These are phyloP conservation scores for Grammomys dolichurus DNA, from an alignment of 2,113 vertebrate species.

Conservation along the genomic window DNA sequence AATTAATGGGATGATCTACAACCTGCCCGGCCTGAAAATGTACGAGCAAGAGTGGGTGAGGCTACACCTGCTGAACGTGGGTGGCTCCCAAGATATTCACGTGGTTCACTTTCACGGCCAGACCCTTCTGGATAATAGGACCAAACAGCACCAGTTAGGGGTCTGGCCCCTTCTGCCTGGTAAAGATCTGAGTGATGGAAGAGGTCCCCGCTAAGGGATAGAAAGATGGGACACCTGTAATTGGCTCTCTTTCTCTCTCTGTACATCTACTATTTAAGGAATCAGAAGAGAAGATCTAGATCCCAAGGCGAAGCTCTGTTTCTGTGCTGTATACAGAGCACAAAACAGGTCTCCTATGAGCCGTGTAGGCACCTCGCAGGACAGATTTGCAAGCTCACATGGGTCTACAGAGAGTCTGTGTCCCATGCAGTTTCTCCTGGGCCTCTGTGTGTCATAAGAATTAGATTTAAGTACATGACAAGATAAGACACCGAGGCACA, in stretches of 20 bases:
- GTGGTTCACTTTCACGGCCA: slow-evolving; percentile 97
- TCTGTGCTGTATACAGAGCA: neutral
- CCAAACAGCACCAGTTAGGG: slow-evolving; percentile 89
- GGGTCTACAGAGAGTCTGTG: neutral
- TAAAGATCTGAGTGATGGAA: slow-evolving; percentile 71
- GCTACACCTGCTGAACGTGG: slow-evolving; percentile 96
- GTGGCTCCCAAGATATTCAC: slow-evolving; percentile 92
- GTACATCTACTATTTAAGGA: neutral
- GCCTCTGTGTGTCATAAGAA: neutral
- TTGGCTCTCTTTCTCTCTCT: neutral
- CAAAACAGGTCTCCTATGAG: neutral
- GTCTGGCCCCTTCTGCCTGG: slow-evolving; percentile 94
- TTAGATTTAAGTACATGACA: neutral
- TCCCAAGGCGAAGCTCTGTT: neutral
- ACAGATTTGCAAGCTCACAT: neutral
- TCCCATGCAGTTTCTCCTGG: neutral
- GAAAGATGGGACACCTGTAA: neutral
- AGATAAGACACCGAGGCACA: neutral
- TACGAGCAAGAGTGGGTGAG: slow-evolving; percentile 91
- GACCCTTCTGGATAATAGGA: slow-evolving; percentile 92
- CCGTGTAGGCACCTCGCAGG: too few relatives aligned
- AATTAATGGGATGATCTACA: slow-evolving; percentile 95
- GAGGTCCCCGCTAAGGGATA: neutral
- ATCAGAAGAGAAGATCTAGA: neutral
- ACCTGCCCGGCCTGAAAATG: slow-evolving; percentile 95